Evolutionary conservation across 2,888 invertebrate genomes (phyloP), one percentile per base, ranked within the genome.

Genomic region (Abscondita cerata): DNA sequence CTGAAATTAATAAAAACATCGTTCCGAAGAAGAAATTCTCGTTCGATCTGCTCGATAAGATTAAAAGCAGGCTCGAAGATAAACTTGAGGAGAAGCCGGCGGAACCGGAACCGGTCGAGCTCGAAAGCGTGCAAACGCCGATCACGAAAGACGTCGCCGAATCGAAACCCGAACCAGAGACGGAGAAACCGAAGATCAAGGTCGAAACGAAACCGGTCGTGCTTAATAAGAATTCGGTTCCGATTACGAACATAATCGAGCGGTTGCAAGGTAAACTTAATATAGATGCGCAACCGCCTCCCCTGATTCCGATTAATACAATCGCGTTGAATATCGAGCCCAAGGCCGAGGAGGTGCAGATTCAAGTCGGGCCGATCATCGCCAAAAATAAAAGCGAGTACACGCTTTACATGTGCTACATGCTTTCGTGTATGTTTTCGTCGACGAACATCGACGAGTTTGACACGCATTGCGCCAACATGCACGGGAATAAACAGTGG

Each of bases 1-100:
- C 83, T 40, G 83, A 84, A 66, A 77, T 84, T 4, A 77, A 74
- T 58, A 73, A 76, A 66, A 72, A 71, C 1, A 70, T 78, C 13
- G 73, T 74, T 40, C 69, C 70, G 2, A 72, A 70, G 13, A 72
- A 80, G 46, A 67, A 63, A 18, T 65, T 65, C 0, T 56, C 64
- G 18, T 66, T 62, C n/a, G 64, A 67, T 50, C 70, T 81, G 0
- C 78, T 78, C 1, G 80, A 80, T 3, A 78, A 64, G 72, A 72
- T 44, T 66, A 72, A 38, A 76, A 78, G 48, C 5, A 59, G 50
- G 15, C 38, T 65, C 34, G 52, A 64, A 25, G 57, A 48, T 40
- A 64, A 64, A 55, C 33, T 40, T 16, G 13, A 13, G 4, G 48
- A 50, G 33, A 31, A 15, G n/a, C n/a, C n/a, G n/a, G n/a, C n/a